Percentiles rank a stretch among this genome's conserved stretches.
Conservation (phyloP, 2,797 vertebrate species). For the Rhinatrema bivittatum region DNA sequence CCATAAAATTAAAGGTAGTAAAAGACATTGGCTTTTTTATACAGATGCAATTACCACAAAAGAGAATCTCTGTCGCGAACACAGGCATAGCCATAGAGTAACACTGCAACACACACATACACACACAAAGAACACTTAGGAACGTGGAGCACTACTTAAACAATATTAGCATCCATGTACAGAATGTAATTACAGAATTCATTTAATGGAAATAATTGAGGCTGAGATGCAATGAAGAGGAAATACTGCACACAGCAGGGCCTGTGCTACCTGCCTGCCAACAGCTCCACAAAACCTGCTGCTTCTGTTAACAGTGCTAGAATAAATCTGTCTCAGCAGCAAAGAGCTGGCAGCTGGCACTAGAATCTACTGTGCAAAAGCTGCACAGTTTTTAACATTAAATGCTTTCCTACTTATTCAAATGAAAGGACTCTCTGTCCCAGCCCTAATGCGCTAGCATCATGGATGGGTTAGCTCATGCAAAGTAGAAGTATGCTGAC, state of each 20-base stretch:
- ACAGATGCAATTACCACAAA: no score
- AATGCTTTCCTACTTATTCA: slow-evolving; percentile 9
- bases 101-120: no score
- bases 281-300: slow-evolving; percentile 1
- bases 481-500: no score
- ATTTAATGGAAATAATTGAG: neutral
- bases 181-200: slow-evolving; percentile 11
- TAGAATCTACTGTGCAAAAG: neutral
- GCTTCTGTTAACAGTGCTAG: neutral
- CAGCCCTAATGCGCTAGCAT: no score
- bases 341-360: slow-evolving; percentile 4
- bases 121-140: neutral
- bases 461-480: no score
- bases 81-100: no score
- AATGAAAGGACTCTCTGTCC: neutral
- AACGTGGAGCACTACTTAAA: slow-evolving; percentile 11
- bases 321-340: slow-evolving; percentile 6
- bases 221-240: slow-evolving; percentile 20
- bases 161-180: slow-evolving; percentile 10
- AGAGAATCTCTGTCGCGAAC: no score
- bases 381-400: slow-evolving; percentile 17
- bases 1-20: no score
- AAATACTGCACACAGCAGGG: neutral
- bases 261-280: neutral
- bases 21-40: no score